A percentile compares a stretch with the other conserved stretches of the same genome.
phyloP scores from a whole-genome alignment of 2,888 invertebrate genomes.

The Xestia sexstrigata region DNA sequence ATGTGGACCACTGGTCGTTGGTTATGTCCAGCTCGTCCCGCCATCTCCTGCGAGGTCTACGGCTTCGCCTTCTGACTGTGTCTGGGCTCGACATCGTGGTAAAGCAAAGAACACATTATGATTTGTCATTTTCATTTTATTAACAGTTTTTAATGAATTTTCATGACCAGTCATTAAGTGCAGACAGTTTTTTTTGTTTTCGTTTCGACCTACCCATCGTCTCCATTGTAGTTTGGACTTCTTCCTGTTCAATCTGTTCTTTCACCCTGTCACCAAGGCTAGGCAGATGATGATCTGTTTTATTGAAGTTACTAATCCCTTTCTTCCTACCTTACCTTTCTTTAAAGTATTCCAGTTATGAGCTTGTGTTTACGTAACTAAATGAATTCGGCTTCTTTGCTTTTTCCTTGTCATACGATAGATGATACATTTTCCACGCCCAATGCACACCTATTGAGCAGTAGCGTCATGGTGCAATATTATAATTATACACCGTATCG shows the following conservation, averaged over 20 bases:
- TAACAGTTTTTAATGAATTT: neutral
- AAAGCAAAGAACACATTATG: neutral
- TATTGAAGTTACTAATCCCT: too few species aligned
- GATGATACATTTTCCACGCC: conserved; percentile 40
- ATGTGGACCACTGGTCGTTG: too few species aligned
- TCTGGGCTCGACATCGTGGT: too few species aligned
- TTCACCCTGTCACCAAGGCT: neutral
- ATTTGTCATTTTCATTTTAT: neutral
- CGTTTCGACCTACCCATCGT: neutral
- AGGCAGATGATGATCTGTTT: neutral
- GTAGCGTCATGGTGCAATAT: conserved; percentile 45
- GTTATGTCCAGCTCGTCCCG: too few species aligned
- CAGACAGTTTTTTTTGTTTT: neutral
- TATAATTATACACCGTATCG: conserved; percentile 57
- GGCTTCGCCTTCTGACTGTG: too few species aligned
- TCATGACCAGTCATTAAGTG: neutral
- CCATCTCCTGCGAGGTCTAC: too few species aligned
- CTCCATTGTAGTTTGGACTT: neutral
- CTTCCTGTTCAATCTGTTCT: neutral
- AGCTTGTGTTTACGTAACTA: neutral
- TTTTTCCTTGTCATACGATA: conserved; percentile 8
- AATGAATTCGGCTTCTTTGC: neutral
- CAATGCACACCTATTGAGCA: conserved; percentile 26
- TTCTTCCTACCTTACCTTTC: neutral
- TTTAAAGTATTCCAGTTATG: neutral